Percentiles rank a stretch among this genome's conserved stretches.
phyloP scores from a whole-genome alignment of 2,113 vertebrate genomes.

The Thryonomys swinderianus region DNA sequence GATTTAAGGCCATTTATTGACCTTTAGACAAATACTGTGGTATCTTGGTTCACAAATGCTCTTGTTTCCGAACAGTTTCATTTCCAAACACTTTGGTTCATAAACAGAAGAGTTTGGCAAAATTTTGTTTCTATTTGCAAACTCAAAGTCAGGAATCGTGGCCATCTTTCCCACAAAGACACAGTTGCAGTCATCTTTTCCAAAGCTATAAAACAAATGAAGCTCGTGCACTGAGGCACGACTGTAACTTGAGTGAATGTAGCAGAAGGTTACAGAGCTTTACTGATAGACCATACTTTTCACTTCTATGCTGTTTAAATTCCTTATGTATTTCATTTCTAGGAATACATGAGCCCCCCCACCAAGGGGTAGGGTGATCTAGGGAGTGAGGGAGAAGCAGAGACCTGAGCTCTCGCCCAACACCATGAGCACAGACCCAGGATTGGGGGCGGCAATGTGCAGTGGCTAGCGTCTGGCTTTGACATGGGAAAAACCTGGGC shows the following conservation, averaged over 20 bases:
- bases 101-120: neutral
- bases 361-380: neutral
- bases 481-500: neutral
- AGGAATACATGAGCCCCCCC: neutral
- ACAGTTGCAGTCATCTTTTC: neutral
- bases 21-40: neutral
- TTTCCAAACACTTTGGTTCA: neutral
- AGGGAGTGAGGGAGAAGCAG: neutral
- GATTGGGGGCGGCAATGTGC: neutral
- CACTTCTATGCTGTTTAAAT: neutral
- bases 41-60: neutral
- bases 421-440: fast-evolving
- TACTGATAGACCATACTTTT: neutral
- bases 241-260: neutral
- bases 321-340: neutral
- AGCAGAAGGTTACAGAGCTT: neutral
- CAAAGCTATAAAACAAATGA: neutral
- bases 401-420: neutral
- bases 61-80: neutral
- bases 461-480: neutral
- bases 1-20: neutral
- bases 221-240: neutral
- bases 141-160: neutral
- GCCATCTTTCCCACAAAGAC: neutral
- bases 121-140: neutral